Evolutionary conservation across 2,888 invertebrate species (phyloP).

Genomic region (Hydraecia micacea): DNA sequence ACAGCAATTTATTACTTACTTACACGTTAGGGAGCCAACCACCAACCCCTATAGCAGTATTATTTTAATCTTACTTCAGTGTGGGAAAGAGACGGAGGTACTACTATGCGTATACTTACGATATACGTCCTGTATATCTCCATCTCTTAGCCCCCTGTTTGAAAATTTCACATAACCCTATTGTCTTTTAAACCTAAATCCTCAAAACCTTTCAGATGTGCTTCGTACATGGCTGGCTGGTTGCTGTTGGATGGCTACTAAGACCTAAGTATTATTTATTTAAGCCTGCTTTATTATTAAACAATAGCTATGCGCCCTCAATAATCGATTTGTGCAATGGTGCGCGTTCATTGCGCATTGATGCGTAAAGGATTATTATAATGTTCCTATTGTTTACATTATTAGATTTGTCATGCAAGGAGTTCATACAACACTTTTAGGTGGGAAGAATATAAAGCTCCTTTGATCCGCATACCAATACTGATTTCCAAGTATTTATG

Average conservation of each 20-base stretch:
- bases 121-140: background rate
- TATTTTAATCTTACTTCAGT: background rate
- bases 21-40: background rate
- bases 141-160: background rate
- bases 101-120: background rate
- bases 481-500: background rate
- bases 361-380: constrained; percentile 40
- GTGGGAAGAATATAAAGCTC: background rate
- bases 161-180: background rate
- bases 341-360: constrained; percentile 36
- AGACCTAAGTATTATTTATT: constrained; percentile 1
- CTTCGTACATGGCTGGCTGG: background rate
- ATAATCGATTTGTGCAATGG: constrained; percentile 41
- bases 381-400: constrained; percentile 37
- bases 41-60: background rate
- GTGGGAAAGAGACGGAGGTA: background rate
- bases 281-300: constrained; percentile 1
- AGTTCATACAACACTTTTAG: background rate
- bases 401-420: background rate
- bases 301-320: constrained; percentile 6
- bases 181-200: background rate
- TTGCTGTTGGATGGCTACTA: background rate
- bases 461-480: background rate
- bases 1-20: background rate
- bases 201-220: background rate